phyloP scores from a whole-genome alignment of 2,113 vertebrate genomes.

The Strix aluco region DNA sequence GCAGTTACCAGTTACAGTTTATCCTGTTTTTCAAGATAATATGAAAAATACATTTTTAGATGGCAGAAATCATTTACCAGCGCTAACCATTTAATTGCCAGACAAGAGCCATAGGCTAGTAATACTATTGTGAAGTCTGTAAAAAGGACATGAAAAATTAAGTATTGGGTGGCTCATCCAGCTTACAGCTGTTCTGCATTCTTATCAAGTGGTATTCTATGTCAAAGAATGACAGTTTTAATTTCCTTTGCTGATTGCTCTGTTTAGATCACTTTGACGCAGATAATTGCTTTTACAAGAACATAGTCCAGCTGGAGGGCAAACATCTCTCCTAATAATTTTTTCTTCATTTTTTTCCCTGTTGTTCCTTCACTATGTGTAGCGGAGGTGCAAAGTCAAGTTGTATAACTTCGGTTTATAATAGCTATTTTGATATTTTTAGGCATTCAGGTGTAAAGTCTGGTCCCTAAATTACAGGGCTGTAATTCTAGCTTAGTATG shows the following conservation, averaged over 20 bases:
- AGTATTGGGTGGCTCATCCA: not conserved
- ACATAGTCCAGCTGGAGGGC: conserved; percentile 13
- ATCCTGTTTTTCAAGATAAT: not conserved
- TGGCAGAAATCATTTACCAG: not conserved
- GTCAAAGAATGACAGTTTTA: conserved; percentile 21
- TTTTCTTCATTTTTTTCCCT: not conserved
- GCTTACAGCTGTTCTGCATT: conserved; percentile 43
- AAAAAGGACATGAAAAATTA: not conserved
- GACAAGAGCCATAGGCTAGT: not conserved
- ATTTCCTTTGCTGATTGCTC: conserved; percentile 22
- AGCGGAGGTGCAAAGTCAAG: not conserved
- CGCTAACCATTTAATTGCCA: not conserved
- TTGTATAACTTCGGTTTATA: not conserved
- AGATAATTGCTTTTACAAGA: conserved; percentile 30
- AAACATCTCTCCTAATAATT: conserved; percentile 1
- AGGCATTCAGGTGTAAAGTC: not conserved
- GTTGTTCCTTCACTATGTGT: not conserved
- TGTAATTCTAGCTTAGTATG: not conserved
- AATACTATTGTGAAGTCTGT: not conserved
- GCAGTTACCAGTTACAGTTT: not conserved
- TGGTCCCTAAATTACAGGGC: not conserved
- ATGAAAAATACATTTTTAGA: not conserved
- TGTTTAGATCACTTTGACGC: conserved; percentile 47
- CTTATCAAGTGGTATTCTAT: not conserved
- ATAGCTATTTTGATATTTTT: not conserved